These are phyloP conservation scores for Australoheros scitulus DNA, from an alignment of 2,113 vertebrate species.

Conservation along the genomic window DNA sequence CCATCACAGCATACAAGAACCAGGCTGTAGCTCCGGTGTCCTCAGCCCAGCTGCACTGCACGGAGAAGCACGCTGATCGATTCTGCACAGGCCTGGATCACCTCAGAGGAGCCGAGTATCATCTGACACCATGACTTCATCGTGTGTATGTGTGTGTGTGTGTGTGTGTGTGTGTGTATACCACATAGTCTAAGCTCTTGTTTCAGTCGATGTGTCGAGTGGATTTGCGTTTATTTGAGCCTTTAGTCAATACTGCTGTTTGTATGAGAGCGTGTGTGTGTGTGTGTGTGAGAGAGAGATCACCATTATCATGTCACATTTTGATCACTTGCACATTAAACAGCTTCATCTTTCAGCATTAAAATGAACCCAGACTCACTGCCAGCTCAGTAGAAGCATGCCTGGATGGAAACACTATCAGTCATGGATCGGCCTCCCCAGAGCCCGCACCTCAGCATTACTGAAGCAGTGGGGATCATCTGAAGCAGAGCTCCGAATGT, in stretches of 20 bases:
- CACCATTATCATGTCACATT: not conserved
- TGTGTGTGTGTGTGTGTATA: slow-evolving; percentile 5
- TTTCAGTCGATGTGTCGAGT: slow-evolving; percentile 61
- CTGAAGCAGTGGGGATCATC: not conserved
- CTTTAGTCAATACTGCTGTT: slow-evolving; percentile 51
- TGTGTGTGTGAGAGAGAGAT: accelerated
- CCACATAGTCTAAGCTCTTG: slow-evolving; percentile 23
- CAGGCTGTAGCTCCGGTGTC: not conserved
- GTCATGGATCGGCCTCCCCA: not conserved
- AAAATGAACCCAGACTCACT: not conserved
- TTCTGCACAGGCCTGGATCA: not conserved
- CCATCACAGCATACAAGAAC: not conserved
- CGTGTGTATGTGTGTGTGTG: slow-evolving; percentile 7
- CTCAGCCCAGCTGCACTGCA: not conserved
- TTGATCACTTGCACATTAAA: not conserved
- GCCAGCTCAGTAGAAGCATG: not conserved
- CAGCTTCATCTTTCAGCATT: not conserved
- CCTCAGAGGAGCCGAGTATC: not conserved
- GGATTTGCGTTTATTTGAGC: slow-evolving; percentile 60
- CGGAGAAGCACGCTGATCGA: not conserved
- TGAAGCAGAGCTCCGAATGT: not conserved
- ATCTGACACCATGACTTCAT: slow-evolving; percentile 54
- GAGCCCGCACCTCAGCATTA: not conserved
- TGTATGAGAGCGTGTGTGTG: slow-evolving; percentile 13
- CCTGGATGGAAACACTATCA: not conserved